Evolutionary conservation across 2,797 vertebrate species (phyloP), one percentile per base, ranked within the genome.

Genomic region (Loriculus beryllinus): DNA sequence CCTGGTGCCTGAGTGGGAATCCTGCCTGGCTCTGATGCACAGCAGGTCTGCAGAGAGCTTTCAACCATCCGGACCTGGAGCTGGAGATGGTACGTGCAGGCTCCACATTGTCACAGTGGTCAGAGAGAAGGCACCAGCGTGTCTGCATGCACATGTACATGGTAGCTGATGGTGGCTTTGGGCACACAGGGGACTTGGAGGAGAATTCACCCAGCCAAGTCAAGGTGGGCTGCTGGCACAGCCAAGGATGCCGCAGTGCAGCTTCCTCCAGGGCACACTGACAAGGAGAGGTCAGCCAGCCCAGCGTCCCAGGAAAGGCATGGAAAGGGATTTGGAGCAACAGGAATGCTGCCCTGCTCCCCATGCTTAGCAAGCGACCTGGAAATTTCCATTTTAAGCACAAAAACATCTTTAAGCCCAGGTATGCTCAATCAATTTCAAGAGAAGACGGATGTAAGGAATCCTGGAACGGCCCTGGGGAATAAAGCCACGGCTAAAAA

Each of bases 91-190:
- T 17, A 35, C 14, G 2, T 0, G 8, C 0, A 42, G 47, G 69
- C 35, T 49, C 40, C 29, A 1, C 4, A 0, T 3, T 3, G 0
- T 8, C 47, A 12, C 3, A 2, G 3, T 0, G 2, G 7, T 3
- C 10, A 10, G 15, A 42, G 35, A 65, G 47, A 17, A 20, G 75
- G 47, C 25, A 57, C 0, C 1, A 54, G 35, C 2, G 17, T 2
- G 2, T 39, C 86, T 19, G 14, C 0, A 0, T 2, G 4, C 51
- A 28, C 0, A 1, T 0, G 2, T 3, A 7, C 29, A 12, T 0
- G 4, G 54, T 0, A 26, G 40, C n/a, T 11, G 23, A 39, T 4
- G 26, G 45, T 33, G 23, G 47, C 19, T 29, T 14, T 2, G 19
- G 51, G 16, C 12, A 37, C 0, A 1, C 9, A 8, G 12, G 21